Base-by-base conservation (phyloP, 2,888 invertebrate species). In the Adelphocoris suturalis region DNA sequence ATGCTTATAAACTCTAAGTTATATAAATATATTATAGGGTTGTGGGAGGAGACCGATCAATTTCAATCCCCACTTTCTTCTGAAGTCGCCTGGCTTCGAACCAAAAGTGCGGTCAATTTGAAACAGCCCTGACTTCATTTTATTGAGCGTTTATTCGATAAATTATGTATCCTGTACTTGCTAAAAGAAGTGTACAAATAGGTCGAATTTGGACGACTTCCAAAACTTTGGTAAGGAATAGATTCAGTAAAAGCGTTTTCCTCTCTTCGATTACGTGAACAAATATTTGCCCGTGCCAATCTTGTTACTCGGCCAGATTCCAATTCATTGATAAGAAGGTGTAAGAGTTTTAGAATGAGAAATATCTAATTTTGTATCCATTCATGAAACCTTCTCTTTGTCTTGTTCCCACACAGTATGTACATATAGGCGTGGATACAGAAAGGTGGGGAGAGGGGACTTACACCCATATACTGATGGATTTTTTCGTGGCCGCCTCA, bases 251-350 rank as follows among this genome's bases (percentile, higher is more conserved):
- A 61, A 52, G 16, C 52, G 52, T 61, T n/a, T 61, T 19, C 19
- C 61, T 61, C n/a, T 61, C 19, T 7, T 14, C 61, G 2, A 61
- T 61, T 19, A 61, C 61, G 61, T n/a, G 61, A n/a, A n/a, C 61
- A 61, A 61, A 61, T 61, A 61, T 61, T 61, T 19, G n/a, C 61
- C n/a, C 61, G 61, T 61, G 16, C 61, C 61, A 61, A 61, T 4
- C 3, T 61, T n/a, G 16, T 19, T n/a, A 16, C 61, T 61, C 19
- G 12, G 52, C 52, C 19, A 61, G 3, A 61, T 61, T 61, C 19
- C 14, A 19, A 14, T 61, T 19, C 61, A 61, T 61, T 61, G 61
- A 61, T 9, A 1, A n/a, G 61, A n/a, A 61, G 37, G 37, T 37
- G 2, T 37, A 37, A 37, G 37, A 4, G 2, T 37, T 37, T 37